Conservation (phyloP, 1,140 invertebrate species). For the Eupeodes corollae region DNA sequence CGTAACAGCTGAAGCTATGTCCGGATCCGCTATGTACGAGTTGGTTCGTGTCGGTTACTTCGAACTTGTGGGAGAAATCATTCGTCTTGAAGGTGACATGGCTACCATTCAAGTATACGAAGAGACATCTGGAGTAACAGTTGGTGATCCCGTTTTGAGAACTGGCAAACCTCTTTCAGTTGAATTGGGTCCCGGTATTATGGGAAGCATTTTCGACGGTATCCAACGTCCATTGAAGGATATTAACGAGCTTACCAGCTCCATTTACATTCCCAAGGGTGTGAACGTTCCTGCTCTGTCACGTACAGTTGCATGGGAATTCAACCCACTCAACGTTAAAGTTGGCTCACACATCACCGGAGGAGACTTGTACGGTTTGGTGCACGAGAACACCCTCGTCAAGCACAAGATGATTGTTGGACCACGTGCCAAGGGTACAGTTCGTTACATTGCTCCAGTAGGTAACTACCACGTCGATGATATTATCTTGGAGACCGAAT, state of each 20-base stretch:
- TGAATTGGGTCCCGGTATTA: conserved; percentile 97
- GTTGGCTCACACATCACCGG: conserved; percentile 94
- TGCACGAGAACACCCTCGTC: conserved; percentile 94
- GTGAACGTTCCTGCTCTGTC: conserved; percentile 89
- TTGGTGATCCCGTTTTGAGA: conserved; percentile 95
- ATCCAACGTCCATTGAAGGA: conserved; percentile 97
- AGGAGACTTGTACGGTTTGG: conserved; percentile 91
- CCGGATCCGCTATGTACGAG: conserved; percentile 99
- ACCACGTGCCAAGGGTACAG: conserved; percentile 88
- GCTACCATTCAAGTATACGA: conserved; percentile 99
- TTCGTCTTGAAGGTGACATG: conserved; percentile 97
- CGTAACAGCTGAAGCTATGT: conserved; percentile 97
- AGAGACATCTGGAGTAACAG: conserved; percentile 98
- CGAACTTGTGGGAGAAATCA: conserved; percentile 98
- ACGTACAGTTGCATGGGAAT: conserved; percentile 79
- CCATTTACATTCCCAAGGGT: conserved; percentile 99
- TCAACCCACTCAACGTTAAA: conserved; percentile 80
- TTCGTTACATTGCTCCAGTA: conserved; percentile 85
- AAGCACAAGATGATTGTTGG: conserved; percentile 95
- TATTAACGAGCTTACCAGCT: conserved; percentile 85
- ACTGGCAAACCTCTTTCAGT: conserved; percentile 94
- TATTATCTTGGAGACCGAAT: conserved; percentile 92
- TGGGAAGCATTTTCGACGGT: conserved; percentile 99
- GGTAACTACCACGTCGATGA: conserved; percentile 96
- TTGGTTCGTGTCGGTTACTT: conserved; percentile 95